phyloP scores from a whole-genome alignment of 2,113 vertebrate species.

The Calypte anna region DNA sequence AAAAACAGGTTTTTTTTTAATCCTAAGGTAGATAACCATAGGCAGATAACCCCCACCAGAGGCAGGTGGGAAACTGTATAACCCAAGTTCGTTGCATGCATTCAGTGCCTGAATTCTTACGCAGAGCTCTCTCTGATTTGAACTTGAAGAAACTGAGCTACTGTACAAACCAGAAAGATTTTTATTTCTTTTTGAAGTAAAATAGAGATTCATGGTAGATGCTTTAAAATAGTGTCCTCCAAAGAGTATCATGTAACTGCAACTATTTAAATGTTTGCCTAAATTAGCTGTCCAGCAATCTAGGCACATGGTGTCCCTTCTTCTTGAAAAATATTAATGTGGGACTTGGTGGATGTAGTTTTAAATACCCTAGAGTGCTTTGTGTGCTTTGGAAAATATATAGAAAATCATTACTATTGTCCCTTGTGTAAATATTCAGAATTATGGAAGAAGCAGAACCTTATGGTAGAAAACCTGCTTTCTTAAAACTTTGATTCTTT shows the following conservation, averaged over 20 bases:
- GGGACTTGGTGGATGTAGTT: neutral
- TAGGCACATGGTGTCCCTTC: neutral
- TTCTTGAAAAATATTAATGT: neutral
- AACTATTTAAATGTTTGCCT: neutral
- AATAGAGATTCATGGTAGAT: neutral
- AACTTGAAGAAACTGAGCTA: neutral
- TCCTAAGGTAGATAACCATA: neutral
- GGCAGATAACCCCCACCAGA: too few species aligned
- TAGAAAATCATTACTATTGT: neutral
- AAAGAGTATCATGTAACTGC: neutral
- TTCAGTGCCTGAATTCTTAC: neutral
- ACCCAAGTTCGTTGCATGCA: fast-evolving
- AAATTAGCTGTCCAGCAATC: neutral
- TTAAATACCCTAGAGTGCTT: neutral
- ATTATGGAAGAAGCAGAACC: neutral
- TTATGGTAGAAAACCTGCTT: fast-evolving
- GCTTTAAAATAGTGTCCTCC: neutral
- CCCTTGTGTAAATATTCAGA: neutral
- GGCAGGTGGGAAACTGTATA: neutral
- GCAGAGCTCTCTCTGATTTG: neutral
- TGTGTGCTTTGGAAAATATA: neutral
- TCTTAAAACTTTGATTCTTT: neutral
- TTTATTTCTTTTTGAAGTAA: neutral
- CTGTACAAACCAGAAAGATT: neutral
- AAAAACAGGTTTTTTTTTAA: neutral